These are phyloP conservation scores for Xanthostigma xanthostigma DNA, from an alignment of 2,888 invertebrate genomes.

Conservation along the genomic window DNA sequence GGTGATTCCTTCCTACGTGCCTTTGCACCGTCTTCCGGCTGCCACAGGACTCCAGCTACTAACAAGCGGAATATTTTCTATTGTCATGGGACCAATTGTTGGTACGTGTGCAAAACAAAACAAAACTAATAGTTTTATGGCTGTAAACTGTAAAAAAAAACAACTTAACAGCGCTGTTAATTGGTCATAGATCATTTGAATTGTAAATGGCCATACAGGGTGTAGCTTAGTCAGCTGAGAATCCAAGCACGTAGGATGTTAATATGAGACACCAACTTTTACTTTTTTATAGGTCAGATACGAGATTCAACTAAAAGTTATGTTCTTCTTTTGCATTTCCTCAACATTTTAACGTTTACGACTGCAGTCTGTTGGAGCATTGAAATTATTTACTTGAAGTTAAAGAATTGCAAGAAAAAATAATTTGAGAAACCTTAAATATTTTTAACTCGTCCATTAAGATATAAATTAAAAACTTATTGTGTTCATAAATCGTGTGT, in stretches of 20 bases:
- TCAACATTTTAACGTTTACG: constrained; percentile 48
- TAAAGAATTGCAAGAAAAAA: too few relatives aligned
- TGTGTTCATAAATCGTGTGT: too few relatives aligned
- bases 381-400: constrained; percentile 28
- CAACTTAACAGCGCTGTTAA: too few relatives aligned
- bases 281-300: constrained; percentile 38
- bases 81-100: constrained; percentile 47
- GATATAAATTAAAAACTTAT: too few relatives aligned
- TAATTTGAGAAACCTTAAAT: too few relatives aligned
- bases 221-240: too few relatives aligned
- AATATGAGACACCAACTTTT: constrained; percentile 4
- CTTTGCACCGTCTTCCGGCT: constrained; percentile 50
- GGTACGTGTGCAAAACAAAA: constrained; percentile 30
- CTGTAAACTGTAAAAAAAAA: too few relatives aligned
- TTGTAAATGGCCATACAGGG: too few relatives aligned
- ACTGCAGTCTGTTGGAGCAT: constrained; percentile 47
- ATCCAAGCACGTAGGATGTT: not conserved
- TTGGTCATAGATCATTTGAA: too few relatives aligned
- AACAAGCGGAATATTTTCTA: constrained; percentile 46
- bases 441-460: too few relatives aligned
- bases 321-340: constrained; percentile 43
- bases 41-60: constrained; percentile 55
- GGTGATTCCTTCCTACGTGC: constrained; percentile 56
- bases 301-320: constrained; percentile 43
- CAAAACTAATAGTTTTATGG: too few relatives aligned